These are phyloP conservation scores for Halichoeres trimaculatus DNA, from an alignment of 2,113 vertebrate genomes.

Conservation along the genomic window DNA sequence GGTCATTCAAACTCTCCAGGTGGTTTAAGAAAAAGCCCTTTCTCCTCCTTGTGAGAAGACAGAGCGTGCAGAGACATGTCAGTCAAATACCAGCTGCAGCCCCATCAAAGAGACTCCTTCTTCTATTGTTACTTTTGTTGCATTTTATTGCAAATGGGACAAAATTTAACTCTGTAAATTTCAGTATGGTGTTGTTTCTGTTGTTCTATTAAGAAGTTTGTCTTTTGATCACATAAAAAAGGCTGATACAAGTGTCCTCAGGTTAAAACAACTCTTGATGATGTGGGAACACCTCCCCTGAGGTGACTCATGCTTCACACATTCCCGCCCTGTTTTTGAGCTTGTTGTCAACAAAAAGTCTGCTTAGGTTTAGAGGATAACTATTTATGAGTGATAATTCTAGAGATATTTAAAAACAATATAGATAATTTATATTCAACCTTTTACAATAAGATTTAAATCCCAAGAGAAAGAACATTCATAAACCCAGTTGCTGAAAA, in stretches of 20 bases:
- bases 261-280: background rate
- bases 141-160: background rate
- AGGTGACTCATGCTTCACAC: background rate
- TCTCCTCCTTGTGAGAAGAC: conserved; percentile 4
- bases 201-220: background rate
- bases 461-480: too few species aligned
- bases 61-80: conserved; percentile 71
- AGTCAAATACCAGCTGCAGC: conserved; percentile 61
- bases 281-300: background rate
- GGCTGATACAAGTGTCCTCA: background rate
- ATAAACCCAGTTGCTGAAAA: background rate
- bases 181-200: too few species aligned
- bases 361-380: too few species aligned
- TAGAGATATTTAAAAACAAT: too few species aligned
- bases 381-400: too few species aligned
- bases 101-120: background rate
- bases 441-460: too few species aligned
- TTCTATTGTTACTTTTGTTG: background rate
- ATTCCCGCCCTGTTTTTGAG: background rate
- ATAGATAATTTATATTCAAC: too few species aligned
- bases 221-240: background rate
- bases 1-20: conserved; percentile 20
- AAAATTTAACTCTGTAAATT: background rate
- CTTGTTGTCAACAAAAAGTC: conserved; percentile 1
- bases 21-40: background rate